Evolutionary conservation across 2,888 invertebrate genomes (phyloP).

Genomic region (Philereme transversata): DNA sequence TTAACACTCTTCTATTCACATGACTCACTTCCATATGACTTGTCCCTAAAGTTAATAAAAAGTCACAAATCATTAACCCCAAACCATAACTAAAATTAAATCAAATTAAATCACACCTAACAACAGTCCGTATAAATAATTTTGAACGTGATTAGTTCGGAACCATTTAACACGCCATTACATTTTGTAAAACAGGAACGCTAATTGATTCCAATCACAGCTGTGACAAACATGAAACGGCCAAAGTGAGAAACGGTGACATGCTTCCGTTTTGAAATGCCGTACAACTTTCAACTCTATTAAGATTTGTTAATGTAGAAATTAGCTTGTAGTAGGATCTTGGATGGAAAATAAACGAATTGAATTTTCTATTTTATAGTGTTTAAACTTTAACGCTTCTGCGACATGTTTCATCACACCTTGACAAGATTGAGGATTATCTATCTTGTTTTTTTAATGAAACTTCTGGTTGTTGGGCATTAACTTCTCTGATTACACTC

Average conservation of each 20-base stretch:
- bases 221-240: slow-evolving; percentile 47
- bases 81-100: slow-evolving; percentile 29
- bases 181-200: slow-evolving; percentile 38
- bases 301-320: neutral
- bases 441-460: neutral
- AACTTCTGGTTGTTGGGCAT: too few relatives aligned
- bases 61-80: slow-evolving; percentile 27
- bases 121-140: slow-evolving; percentile 20
- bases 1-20: too few relatives aligned
- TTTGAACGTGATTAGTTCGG: slow-evolving; percentile 19
- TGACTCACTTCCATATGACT: too few relatives aligned
- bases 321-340: neutral
- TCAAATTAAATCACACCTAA: slow-evolving; percentile 24
- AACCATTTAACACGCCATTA: slow-evolving; percentile 34
- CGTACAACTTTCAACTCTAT: slow-evolving; percentile 22
- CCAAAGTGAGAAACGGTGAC: slow-evolving; percentile 42
- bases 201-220: slow-evolving; percentile 52
- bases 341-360: slow-evolving; percentile 17
- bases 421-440: neutral
- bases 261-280: slow-evolving; percentile 30
- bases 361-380: slow-evolving; percentile 20
- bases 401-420: slow-evolving; percentile 12
- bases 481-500: too few relatives aligned
- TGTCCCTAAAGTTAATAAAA: neutral
- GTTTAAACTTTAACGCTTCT: slow-evolving; percentile 18